These are phyloP conservation scores for Trissonchulus latispiculum DNA, from an alignment of 2,888 invertebrate genomes.

Conservation along the genomic window DNA sequence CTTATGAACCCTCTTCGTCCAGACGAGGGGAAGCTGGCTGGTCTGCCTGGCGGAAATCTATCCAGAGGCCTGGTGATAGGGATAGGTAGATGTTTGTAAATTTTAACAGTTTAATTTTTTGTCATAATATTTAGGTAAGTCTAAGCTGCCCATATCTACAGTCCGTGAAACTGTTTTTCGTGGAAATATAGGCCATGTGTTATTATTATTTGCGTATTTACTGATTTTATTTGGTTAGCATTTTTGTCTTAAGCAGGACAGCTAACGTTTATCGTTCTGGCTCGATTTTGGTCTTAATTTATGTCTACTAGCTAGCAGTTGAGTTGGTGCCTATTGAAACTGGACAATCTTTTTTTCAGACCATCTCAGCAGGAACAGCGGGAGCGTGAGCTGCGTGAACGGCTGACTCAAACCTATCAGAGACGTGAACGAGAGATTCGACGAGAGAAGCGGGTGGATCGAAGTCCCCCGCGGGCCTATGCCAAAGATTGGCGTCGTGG, in stretches of 20 bases:
- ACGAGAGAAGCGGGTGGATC: background rate
- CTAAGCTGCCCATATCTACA: too few relatives aligned
- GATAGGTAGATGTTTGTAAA: background rate
- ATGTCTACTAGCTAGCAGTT: too few relatives aligned
- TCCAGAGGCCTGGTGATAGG: background rate
- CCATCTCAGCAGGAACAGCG: too few relatives aligned
- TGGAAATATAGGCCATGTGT: background rate
- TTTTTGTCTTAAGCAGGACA: too few relatives aligned
- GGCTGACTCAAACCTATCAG: background rate
- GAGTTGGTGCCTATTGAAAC: too few relatives aligned
- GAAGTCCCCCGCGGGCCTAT: background rate
- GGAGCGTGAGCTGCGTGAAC: background rate
- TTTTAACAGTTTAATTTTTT: background rate
- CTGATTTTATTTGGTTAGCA: too few relatives aligned
- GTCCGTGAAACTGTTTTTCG: background rate
- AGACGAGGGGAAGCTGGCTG: constrained; percentile 9
- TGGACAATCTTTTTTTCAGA: too few relatives aligned
- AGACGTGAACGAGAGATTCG: background rate
- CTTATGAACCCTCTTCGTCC: background rate
- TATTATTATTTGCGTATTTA: too few relatives aligned
- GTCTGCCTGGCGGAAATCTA: constrained; percentile 4
- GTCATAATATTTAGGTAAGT: background rate
- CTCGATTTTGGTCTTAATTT: too few relatives aligned
- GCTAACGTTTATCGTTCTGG: too few relatives aligned
- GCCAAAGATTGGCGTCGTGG: background rate